Base-by-base conservation (phyloP, 2,797 vertebrate species). In the Labroides dimidiatus region DNA sequence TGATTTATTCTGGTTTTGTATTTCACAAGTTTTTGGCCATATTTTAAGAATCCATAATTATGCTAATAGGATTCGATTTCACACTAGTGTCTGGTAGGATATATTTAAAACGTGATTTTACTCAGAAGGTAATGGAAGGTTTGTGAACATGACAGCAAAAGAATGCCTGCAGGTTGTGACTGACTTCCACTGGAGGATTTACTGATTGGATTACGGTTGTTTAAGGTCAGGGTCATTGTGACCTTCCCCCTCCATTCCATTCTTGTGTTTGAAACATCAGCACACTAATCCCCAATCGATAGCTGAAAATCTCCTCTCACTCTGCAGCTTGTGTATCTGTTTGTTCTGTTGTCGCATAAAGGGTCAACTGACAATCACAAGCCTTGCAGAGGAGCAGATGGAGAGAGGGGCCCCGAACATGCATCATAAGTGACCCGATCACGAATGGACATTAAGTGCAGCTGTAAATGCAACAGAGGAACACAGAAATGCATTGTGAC, bases 201-300 rank as follows among this genome's bases (percentile, higher is more conserved):
- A 16, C 48, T 24, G 23, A 24, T 49, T 49, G 21, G 48, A 49
- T 49, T 49, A 24, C 12, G 48, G 23, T 16, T 24, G 48, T 49
- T 13, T 15, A 24, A 49, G 48, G 48, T 49, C 48, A 49, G 21
- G 48, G 48, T 49, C 48, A 49, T 10, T 24, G 48, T 24, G 48
- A 49, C 20, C 48, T 24, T n/a, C 16, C 6, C 16, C 6, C 13
- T 15, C 13, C 23, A 10, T 49, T 24, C 48, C 48, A 16, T 24
- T 24, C 48, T 15, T 10, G 23, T 49, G 21, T 27, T 49, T 49
- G 20, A 24, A 16, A 49, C 21, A 24, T 49, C 23, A 49, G 48
- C 48, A 27, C 13, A 24, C 23, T 49, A 49, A 49, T 24, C 23
- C 20, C 0, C 23, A 13, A 49, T 49, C 48, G 15, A 49, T 49